Conservation (phyloP, 1,140 invertebrate genomes). For the Luehdorfia chinensis region DNA sequence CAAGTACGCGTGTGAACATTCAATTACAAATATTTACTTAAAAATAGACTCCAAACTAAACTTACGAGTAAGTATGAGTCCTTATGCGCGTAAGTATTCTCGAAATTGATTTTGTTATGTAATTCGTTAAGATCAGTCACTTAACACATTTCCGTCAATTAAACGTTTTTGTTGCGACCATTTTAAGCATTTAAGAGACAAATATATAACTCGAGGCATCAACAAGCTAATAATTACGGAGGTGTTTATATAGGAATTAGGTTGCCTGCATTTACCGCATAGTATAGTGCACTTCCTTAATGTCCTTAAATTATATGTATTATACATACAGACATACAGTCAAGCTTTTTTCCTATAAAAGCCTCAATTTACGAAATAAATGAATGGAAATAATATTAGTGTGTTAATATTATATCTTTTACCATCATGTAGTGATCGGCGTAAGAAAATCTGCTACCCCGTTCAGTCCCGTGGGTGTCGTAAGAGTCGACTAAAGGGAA, state of each 20-base stretch:
- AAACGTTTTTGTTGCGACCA: background rate
- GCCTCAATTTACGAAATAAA: too few relatives aligned
- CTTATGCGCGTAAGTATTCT: too few relatives aligned
- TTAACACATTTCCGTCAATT: slow-evolving; percentile 4
- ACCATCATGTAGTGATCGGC: too few relatives aligned
- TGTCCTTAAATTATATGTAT: slow-evolving; percentile 15
- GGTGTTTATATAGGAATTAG: slow-evolving; percentile 18
- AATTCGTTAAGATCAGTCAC: background rate
- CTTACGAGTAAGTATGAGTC: too few relatives aligned
- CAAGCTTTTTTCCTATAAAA: background rate
- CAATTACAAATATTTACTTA: too few relatives aligned
- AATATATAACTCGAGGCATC: slow-evolving; percentile 1
- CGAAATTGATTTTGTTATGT: background rate
- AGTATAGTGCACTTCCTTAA: slow-evolving; percentile 17
- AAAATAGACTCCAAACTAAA: too few relatives aligned
- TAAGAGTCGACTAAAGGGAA: too few relatives aligned
- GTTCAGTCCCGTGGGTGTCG: too few relatives aligned
- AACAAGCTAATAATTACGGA: slow-evolving; percentile 11
- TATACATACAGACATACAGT: background rate
- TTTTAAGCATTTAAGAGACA: slow-evolving; percentile 4
- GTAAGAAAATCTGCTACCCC: too few relatives aligned
- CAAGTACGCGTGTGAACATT: too few relatives aligned
- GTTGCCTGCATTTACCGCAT: slow-evolving; percentile 15
- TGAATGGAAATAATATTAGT: too few relatives aligned
- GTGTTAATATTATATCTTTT: too few relatives aligned